phyloP scores from a whole-genome alignment of 2,113 vertebrate species.

The Gavia stellata region DNA sequence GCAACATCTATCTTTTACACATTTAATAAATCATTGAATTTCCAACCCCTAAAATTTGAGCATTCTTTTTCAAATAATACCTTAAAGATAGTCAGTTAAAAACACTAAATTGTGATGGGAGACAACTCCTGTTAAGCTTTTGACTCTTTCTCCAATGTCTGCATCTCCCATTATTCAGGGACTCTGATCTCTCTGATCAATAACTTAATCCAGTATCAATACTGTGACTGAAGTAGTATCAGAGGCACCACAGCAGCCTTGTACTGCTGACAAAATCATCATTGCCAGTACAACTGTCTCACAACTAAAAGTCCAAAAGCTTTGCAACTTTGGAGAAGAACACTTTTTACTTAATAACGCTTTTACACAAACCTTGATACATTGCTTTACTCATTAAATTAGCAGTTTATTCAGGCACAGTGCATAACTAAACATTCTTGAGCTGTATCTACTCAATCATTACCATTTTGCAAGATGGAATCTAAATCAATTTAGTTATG shows the following conservation, averaged over 20 bases:
- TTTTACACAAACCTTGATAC: background rate
- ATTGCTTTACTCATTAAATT: background rate
- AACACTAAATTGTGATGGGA: background rate
- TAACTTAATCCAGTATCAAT: background rate
- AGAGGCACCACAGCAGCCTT: background rate
- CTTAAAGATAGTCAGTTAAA: background rate
- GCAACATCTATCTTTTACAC: background rate
- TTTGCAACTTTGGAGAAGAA: background rate
- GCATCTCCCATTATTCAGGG: too few species aligned
- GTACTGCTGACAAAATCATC: background rate
- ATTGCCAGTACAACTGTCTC: background rate
- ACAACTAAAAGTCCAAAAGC: background rate
- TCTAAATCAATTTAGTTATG: background rate
- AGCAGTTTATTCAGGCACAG: background rate
- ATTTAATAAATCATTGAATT: background rate
- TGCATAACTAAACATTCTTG: background rate
- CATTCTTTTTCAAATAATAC: background rate
- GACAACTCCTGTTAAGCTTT: background rate
- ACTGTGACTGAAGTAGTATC: background rate
- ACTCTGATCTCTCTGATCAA: background rate
- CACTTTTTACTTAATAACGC: background rate
- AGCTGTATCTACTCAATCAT: background rate
- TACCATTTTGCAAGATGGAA: background rate
- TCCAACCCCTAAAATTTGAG: background rate
- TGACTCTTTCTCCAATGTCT: background rate